Base-by-base conservation (phyloP, 2,113 vertebrate species). In the Picathartes gymnocephalus region DNA sequence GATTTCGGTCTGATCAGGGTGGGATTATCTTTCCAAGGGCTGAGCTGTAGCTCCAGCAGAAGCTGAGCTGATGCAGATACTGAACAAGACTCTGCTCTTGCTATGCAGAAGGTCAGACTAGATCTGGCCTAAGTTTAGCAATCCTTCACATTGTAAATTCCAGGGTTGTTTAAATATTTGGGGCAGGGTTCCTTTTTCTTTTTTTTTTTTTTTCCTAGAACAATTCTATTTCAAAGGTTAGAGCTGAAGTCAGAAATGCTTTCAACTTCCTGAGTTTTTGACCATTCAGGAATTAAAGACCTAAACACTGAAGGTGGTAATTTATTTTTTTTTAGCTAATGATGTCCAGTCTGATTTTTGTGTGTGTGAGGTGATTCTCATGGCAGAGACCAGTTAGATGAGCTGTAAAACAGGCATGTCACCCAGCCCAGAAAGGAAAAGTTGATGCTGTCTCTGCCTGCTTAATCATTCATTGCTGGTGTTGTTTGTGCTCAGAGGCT, bases 91-190 rank as follows among this genome's bases (percentile, higher is more conserved):
- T 81, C 62, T 40, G 65, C 72, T 93, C 35, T 51, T 92, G 90
- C 65, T 94, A 3, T 86, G 85, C 82, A 86, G 81, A 57, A 90
- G 82, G 82, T 95, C 94, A 86, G 72, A 39, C n/a, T 88, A 81
- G 85, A 81, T 92, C 80, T 90, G 82, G 57, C 76, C 57, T 53
- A 82, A 83, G 69, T 78, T 90, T 78, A 93, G 80, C 88, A 95
- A 56, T 88, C 51, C 68, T 88, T 93, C 92, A 45, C 81, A 56
- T 84, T 90, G 64, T 97, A 92, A 97, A 92, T 88, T 94, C 90
- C 93, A 90, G 61, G 10, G 18, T 40, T 73, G 80, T 92, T 92
- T 90, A 92, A 95, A 93, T 95, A 91, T 87, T 79, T 84, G 86
- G 70, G 64, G 42, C 64, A 74, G 58, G 58, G 39, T 82, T 86